phyloP scores from a whole-genome alignment of 92 coral and sea anemone genomes.

The Heliopora coerulea region DNA sequence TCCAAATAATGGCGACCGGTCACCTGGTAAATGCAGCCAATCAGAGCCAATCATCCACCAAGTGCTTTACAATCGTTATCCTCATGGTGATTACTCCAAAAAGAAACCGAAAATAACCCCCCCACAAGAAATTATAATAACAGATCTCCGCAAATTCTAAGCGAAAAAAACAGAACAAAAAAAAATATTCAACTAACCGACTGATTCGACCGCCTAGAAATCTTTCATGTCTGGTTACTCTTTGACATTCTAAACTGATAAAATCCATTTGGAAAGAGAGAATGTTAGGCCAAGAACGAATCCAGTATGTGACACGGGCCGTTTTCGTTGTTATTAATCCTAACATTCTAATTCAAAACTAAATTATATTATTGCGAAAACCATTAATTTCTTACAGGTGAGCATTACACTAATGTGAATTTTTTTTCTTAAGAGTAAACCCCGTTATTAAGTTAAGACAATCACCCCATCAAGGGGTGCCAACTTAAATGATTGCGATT shows the following conservation, averaged over 20 bases:
- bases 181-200: no score
- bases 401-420: slow-evolving; percentile 14
- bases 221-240: no score
- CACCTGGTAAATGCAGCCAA: slow-evolving; percentile 40
- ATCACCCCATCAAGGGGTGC: slow-evolving; percentile 40
- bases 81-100: slow-evolving; percentile 20
- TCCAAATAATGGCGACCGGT: not conserved
- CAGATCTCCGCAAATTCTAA: not conserved
- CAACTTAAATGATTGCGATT: slow-evolving; percentile 15
- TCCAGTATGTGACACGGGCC: no score
- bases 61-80: slow-evolving; percentile 28
- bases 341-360: not conserved
- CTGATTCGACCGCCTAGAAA: no score
- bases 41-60: not conserved
- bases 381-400: slow-evolving; percentile 20
- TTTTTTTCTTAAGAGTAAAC: slow-evolving; percentile 32
- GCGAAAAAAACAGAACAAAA: not conserved
- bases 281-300: no score
- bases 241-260: no score
- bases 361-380: slow-evolving; percentile 18
- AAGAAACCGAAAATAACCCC: slow-evolving; percentile 32
- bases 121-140: not conserved
- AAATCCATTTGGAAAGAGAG: no score
- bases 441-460: slow-evolving; percentile 31
- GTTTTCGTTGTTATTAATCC: not conserved